Conservation (phyloP, 2,888 invertebrate species). For the Lamellibrachia columna region DNA sequence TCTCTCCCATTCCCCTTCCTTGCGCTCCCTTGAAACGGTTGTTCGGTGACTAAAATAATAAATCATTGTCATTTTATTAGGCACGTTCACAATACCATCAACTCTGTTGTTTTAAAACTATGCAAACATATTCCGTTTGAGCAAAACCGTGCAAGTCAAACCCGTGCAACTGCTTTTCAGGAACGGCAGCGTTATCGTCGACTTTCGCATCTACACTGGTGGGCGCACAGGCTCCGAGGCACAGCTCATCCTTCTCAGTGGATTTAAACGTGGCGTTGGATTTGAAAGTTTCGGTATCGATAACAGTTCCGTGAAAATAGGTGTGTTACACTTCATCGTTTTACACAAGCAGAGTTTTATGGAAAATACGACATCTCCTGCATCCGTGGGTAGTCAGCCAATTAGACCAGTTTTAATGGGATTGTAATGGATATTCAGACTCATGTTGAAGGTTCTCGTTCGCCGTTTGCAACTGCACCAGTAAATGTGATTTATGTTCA, state of each 20-base stretch:
- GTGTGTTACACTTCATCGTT: not conserved
- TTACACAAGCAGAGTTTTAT: not conserved
- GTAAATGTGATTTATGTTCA: too few species aligned
- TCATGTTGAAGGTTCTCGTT: not conserved
- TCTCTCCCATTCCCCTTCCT: too few species aligned
- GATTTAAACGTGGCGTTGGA: not conserved
- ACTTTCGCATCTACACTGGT: not conserved
- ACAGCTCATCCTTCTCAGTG: not conserved
- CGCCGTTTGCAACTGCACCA: not conserved
- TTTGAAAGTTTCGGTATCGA: conserved; percentile 8
- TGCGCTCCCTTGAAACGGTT: too few species aligned
- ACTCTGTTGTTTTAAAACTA: too few species aligned
- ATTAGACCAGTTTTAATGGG: not conserved
- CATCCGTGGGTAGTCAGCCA: not conserved
- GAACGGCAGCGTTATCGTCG: not conserved
- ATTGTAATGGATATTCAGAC: not conserved
- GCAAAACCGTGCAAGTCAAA: not conserved
- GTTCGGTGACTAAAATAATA: too few species aligned
- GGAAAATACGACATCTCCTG: not conserved
- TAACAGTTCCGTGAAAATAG: not conserved
- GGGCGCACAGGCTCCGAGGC: not conserved
- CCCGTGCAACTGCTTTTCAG: not conserved
- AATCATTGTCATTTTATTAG: too few species aligned
- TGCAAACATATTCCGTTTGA: not conserved
- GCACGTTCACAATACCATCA: too few species aligned